phyloP scores from a whole-genome alignment of 2,797 vertebrate genomes.

The Chiroxiphia lanceolata region DNA sequence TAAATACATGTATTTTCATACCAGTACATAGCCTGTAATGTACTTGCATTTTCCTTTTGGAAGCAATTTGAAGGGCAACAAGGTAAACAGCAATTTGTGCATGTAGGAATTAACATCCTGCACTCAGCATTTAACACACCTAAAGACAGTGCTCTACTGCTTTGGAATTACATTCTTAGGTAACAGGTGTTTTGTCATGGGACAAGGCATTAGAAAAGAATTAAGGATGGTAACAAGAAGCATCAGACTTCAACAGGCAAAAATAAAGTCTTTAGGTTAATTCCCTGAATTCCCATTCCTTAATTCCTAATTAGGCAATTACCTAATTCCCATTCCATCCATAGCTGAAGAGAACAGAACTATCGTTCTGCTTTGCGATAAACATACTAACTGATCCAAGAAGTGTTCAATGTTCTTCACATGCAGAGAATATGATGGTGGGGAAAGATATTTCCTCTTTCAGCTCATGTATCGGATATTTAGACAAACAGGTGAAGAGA shows the following conservation, averaged over 20 bases:
- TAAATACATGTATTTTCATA: neutral
- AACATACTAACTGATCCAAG: neutral
- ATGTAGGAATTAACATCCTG: neutral
- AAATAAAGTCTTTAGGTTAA: slow-evolving; percentile 9
- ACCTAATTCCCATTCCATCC: neutral
- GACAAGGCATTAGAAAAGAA: slow-evolving; percentile 27
- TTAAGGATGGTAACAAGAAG: slow-evolving; percentile 12
- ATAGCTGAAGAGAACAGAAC: neutral
- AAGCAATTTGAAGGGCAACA: neutral
- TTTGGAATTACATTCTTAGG: neutral
- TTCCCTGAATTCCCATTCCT: neutral
- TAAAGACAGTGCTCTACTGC: neutral
- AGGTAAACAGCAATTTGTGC: neutral
- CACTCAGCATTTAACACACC: neutral
- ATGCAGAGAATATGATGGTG: neutral
- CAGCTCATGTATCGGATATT: neutral
- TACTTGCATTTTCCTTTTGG: neutral
- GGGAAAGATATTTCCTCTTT: neutral
- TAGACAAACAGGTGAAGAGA: neutral
- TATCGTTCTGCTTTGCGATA: neutral
- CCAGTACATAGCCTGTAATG: neutral
- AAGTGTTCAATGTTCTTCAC: neutral
- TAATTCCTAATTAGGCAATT: slow-evolving; percentile 35
- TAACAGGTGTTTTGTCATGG: slow-evolving; percentile 40
- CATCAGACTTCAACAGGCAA: neutral